Evolutionary conservation across 2,113 vertebrate species (phyloP).

Genomic region (Psilopogon haemacephalus): DNA sequence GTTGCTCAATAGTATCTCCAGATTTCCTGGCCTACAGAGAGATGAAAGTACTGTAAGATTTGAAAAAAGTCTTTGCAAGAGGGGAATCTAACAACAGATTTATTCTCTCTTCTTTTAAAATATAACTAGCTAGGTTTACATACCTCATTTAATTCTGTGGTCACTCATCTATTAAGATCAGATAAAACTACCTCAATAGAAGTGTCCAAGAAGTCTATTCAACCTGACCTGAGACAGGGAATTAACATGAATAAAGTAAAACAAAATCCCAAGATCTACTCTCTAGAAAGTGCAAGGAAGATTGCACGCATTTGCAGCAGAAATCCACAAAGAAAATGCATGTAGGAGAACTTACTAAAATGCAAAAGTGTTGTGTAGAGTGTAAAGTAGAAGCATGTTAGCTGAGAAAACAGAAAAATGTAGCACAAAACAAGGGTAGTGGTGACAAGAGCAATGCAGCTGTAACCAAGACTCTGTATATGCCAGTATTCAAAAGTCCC

Average conservation of each 20-base stretch:
- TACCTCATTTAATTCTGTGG: neutral
- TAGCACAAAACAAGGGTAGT: neutral
- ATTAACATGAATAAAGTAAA: neutral
- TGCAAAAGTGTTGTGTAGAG: neutral
- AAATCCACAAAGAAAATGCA: neutral
- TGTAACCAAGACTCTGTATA: neutral
- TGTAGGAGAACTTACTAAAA: neutral
- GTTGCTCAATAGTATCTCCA: neutral
- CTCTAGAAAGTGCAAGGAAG: neutral
- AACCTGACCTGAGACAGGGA: neutral
- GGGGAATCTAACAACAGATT: neutral
- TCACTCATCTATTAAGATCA: neutral
- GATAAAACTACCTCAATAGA: neutral
- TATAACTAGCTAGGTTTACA: neutral
- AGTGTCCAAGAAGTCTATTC: neutral
- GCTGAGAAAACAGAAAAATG: neutral
- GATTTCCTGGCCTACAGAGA: neutral
- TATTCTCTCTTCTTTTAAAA: neutral
- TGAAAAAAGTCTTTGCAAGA: neutral
- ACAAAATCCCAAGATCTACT: neutral
- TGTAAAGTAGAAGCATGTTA: neutral
- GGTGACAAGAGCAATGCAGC: neutral
- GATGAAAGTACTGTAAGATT: neutral
- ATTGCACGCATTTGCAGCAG: neutral
- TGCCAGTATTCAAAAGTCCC: neutral